Conservation (phyloP, 2,888 invertebrate genomes). For the Prosapia bicincta region DNA sequence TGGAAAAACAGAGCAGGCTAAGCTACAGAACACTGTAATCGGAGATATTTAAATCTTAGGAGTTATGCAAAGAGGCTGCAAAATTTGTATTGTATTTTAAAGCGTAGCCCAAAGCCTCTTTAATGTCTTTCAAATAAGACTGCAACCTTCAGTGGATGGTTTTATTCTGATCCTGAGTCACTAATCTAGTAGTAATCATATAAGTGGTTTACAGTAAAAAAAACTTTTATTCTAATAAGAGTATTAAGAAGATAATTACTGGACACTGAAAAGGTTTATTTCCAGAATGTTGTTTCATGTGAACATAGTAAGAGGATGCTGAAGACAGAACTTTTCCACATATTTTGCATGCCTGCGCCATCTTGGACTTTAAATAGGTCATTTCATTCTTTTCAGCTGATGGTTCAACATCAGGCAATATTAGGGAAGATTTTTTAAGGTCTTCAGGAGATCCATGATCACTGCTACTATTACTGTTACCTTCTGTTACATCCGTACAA, state of each 20-base stretch:
- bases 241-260: slow-evolving; percentile 38
- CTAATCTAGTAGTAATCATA: too few species aligned
- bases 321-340: slow-evolving; percentile 75
- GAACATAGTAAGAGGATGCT: slow-evolving; percentile 75
- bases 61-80: too few species aligned
- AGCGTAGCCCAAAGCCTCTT: too few species aligned
- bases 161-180: too few species aligned
- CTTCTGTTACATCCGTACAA: slow-evolving; percentile 5
- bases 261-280: slow-evolving; percentile 77
- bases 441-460: not conserved
- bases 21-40: too few species aligned
- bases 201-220: too few species aligned
- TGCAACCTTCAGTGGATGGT: too few species aligned
- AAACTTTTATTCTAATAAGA: too few species aligned
- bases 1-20: too few species aligned
- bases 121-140: too few species aligned
- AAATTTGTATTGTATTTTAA: too few species aligned
- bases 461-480: slow-evolving; percentile 19
- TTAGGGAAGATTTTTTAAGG: slow-evolving; percentile 4
- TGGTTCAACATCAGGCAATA: not conserved
- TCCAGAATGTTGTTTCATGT: slow-evolving; percentile 77
- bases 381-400: not conserved
- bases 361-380: slow-evolving; percentile 25
- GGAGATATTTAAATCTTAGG: too few species aligned
- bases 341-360: slow-evolving; percentile 70